Evolutionary conservation across 2,888 invertebrate genomes (phyloP).

Genomic region (Apodemia duryi): DNA sequence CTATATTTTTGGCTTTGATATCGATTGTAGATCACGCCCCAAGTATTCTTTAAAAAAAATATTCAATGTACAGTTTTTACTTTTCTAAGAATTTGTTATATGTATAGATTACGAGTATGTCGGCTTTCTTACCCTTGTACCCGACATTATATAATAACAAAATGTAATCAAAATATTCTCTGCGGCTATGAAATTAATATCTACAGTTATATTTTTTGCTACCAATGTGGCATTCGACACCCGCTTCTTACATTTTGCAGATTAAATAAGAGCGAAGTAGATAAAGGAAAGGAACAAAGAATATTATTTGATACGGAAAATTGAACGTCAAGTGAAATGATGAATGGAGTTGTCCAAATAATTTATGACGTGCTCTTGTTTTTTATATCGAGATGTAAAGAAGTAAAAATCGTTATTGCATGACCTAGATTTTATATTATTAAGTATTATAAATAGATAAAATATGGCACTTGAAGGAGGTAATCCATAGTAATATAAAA

Average conservation of each 20-base stretch:
- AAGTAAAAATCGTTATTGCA: not conserved
- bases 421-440: constrained; percentile 8
- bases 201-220: constrained; percentile 16
- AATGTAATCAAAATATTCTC: constrained; percentile 8
- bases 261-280: constrained; percentile 30
- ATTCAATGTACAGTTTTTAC: too few species aligned
- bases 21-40: too few species aligned
- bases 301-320: constrained; percentile 54
- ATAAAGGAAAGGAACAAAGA: constrained; percentile 36
- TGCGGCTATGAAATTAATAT: constrained; percentile 18
- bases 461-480: too few species aligned
- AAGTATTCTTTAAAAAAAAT: too few species aligned
- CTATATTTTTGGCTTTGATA: too few species aligned
- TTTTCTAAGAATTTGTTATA: too few species aligned
- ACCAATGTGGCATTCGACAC: constrained; percentile 18
- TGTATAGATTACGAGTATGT: too few species aligned
- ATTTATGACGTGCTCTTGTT: constrained; percentile 37
- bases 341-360: constrained; percentile 56
- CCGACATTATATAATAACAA: not conserved
- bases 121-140: too few species aligned
- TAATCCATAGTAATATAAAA: too few species aligned
- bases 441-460: too few species aligned
- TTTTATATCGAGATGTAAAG: constrained; percentile 15
- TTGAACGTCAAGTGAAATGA: constrained; percentile 64
- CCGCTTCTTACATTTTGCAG: constrained; percentile 12